Percentiles rank a stretch among this genome's conserved stretches.
Evolutionary conservation across 2,113 vertebrate species (phyloP).

Genomic region (Clupea harengus): DNA sequence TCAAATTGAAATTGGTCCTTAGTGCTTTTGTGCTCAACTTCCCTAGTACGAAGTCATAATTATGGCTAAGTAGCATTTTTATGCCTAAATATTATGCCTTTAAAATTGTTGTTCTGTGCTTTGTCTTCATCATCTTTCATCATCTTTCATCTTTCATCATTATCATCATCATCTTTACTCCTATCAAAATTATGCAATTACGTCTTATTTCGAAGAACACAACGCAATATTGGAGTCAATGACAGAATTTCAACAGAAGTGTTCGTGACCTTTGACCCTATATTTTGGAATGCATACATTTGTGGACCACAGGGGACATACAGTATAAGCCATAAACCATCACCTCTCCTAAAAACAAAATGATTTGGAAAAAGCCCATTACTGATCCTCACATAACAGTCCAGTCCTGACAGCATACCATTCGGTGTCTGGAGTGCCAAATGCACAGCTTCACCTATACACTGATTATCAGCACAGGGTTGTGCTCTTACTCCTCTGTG

Average conservation of each 20-base stretch:
- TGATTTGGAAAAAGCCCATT: neutral
- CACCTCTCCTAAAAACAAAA: neutral
- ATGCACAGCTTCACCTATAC: no score
- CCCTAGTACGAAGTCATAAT: no score
- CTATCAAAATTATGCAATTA: neutral
- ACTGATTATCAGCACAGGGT: neutral
- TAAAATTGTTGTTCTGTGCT: neutral
- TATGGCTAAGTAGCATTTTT: neutral
- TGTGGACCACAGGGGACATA: neutral
- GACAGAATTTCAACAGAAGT: neutral
- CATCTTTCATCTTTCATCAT: no score
- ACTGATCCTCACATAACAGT: neutral
- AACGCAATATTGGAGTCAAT: neutral
- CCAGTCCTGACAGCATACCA: neutral
- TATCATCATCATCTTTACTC: neutral
- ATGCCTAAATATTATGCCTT: neutral
- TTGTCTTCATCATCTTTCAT: no score
- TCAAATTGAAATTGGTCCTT: neutral
- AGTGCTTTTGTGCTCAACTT: neutral
- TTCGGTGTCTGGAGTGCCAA: neutral
- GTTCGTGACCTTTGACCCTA: no score
- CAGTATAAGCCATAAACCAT: neutral
- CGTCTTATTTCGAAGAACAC: neutral
- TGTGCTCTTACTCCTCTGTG: neutral
- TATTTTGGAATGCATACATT: neutral